Conservation (phyloP, 2,113 vertebrate genomes). For the Corythoichthys intestinalis region DNA sequence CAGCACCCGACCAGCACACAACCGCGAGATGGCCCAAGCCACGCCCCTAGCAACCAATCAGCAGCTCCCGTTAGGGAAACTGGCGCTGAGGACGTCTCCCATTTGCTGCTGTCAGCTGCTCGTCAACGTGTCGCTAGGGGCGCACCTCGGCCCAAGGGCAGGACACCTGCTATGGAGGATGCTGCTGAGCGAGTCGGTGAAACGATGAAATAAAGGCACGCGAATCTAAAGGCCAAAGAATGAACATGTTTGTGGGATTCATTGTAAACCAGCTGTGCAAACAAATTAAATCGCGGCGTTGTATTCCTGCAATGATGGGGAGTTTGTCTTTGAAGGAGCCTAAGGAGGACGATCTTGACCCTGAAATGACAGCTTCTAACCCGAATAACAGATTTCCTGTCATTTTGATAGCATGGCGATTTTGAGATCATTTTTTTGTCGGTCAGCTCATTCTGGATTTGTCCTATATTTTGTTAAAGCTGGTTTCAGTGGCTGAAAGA, state of each 20-base stretch:
- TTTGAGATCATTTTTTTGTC: not conserved
- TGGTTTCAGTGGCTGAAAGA: not conserved
- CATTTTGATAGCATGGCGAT: not conserved
- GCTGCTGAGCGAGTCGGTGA: slow-evolving; percentile 33
- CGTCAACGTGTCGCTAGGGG: slow-evolving; percentile 49
- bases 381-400: not conserved
- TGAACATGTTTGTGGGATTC: not conserved
- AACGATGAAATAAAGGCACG: not conserved
- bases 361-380: not conserved
- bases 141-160: slow-evolving; percentile 47
- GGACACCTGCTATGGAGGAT: slow-evolving; percentile 63
- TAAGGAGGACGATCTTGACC: not conserved
- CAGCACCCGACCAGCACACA: slow-evolving; percentile 4
- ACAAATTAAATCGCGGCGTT: not conserved
- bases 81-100: slow-evolving; percentile 14
- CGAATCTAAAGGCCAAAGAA: not conserved
- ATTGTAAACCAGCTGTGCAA: not conserved
- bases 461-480: not conserved
- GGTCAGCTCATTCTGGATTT: not conserved
- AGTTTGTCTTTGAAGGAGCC: not conserved
- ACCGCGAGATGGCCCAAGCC: slow-evolving; percentile 35
- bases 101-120: slow-evolving; percentile 51
- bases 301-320: not conserved
- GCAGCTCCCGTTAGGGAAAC: slow-evolving; percentile 1
- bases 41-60: slow-evolving; percentile 74